Evolutionary conservation across 2,888 invertebrate species (phyloP).

Genomic region (Drosophila kanekoi): DNA sequence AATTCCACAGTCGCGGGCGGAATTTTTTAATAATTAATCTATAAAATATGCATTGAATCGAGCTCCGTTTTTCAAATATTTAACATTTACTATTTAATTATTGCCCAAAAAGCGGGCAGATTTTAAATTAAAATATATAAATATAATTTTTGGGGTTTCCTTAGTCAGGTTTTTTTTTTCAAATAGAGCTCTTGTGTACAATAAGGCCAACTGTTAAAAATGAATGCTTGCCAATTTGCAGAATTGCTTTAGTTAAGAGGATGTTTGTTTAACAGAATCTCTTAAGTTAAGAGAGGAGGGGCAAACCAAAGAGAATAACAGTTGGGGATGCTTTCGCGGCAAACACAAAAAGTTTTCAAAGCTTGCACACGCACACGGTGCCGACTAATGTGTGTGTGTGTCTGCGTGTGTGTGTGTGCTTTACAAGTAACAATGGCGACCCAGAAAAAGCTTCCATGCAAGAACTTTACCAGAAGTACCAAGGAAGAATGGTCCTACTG

Average conservation of each 20-base stretch:
- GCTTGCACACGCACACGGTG: constrained; percentile 4
- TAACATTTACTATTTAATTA: no score
- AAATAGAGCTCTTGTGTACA: no score
- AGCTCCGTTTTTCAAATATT: no score
- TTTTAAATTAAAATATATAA: no score
- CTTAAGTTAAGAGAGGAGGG: constrained; percentile 1
- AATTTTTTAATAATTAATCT: no score
- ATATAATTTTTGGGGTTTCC: no score
- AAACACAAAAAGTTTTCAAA: constrained; percentile 1
- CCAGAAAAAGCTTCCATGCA: constrained; percentile 66
- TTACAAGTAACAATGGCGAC: constrained; percentile 35
- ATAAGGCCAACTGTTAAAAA: no score
- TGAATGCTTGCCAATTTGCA: background rate
- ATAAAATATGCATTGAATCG: no score
- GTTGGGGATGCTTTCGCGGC: constrained; percentile 29
- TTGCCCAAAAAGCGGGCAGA: no score
- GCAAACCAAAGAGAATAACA: constrained; percentile 21
- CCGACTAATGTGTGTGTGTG: background rate
- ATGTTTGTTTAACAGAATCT: constrained; percentile 1
- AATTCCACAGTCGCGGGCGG: no score
- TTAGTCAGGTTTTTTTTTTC: no score
- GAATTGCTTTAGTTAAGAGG: background rate
- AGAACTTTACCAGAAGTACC: constrained; percentile 67
- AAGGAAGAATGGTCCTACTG: constrained; percentile 53
- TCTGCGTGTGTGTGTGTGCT: constrained; percentile 5